These are phyloP conservation scores for Prietella phreatophila DNA, from an alignment of 2,113 vertebrate species.

Conservation along the genomic window DNA sequence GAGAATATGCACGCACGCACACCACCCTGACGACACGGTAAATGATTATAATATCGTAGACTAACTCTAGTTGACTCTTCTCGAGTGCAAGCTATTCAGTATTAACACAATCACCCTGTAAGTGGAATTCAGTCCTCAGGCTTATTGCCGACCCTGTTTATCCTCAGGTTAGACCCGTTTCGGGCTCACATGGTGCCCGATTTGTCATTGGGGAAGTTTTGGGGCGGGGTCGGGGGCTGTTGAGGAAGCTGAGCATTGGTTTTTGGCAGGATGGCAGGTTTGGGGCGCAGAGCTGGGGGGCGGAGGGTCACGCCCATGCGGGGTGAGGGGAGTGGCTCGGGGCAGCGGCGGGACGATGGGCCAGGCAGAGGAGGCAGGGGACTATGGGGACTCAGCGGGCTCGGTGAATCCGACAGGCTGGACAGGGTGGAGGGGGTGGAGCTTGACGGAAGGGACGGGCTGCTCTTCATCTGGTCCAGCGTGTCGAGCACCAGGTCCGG, in stretches of 20 bases:
- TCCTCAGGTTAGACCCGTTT: slow-evolving; percentile 61
- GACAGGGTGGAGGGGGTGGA: slow-evolving; percentile 71
- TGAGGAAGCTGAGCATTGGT: slow-evolving; percentile 77
- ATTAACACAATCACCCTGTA: slow-evolving; percentile 67
- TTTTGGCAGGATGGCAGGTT: slow-evolving; percentile 94
- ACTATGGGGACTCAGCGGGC: slow-evolving; percentile 77
- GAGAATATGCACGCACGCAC: slow-evolving; percentile 64
- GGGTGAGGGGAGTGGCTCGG: slow-evolving; percentile 81
- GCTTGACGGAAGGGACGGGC: slow-evolving; percentile 65
- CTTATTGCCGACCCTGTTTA: slow-evolving; percentile 66
- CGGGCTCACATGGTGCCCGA: slow-evolving; percentile 94
- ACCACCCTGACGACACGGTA: slow-evolving; percentile 74
- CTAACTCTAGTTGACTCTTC: slow-evolving; percentile 64
- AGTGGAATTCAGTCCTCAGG: slow-evolving; percentile 54
- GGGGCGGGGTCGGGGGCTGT: slow-evolving; percentile 73
- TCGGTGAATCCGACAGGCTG: slow-evolving; percentile 89
- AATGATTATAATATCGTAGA: slow-evolving; percentile 72
- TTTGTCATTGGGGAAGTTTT: slow-evolving; percentile 88
- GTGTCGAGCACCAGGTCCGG: slow-evolving; percentile 97
- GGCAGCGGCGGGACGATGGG: slow-evolving; percentile 62
- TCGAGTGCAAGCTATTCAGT: slow-evolving; percentile 57
- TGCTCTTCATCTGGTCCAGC: slow-evolving; percentile 91
- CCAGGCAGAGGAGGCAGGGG: slow-evolving; percentile 63
- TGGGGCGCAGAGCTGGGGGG: slow-evolving; percentile 92
- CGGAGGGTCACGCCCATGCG: slow-evolving; percentile 89